Base-by-base conservation (phyloP, 2,797 vertebrate genomes). In the Champsocephalus esox region DNA sequence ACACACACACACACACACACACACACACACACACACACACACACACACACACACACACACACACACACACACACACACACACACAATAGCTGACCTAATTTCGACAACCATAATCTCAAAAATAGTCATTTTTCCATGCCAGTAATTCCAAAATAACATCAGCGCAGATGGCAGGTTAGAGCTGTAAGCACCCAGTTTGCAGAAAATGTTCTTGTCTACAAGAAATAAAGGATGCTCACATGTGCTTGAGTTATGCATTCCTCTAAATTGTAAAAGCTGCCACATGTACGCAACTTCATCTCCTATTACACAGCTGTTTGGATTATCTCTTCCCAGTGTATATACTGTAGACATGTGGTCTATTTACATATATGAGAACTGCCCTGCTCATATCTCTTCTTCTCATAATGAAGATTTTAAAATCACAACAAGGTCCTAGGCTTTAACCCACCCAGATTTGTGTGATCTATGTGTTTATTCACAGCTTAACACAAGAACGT, bases 351-450 rank as follows among this genome's bases (percentile, higher is more conserved):
- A 8, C 12, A 28, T 56, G 34, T 55, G 11, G 4, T 68, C 34
- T 74, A 43, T 81, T 77, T 73, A 85, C 54, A 50, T 51, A 1
- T 54, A 1, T 54, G 46, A 75, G 66, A 72, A 51, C 14, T 59
- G 44, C 38, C 50, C 32, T 55, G 3, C 38, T 57, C 48, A 41
- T 73, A 76, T 79, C 72, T 52, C 66, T 6, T n/a, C 45, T 75
- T 78, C 78, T 71, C 44, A 73, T 54, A 82, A 80, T 21, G 21
- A 21, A 21, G 21, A 56, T 71, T 49, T 79, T 41, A 70, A 79
- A 77, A 85, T 73, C 51, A 66, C 55, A 78, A 72, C 63, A 79
- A 62, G 70, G 57, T 59, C 43, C 41, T 60, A 17, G 3, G 1
- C n/a, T 64, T 3, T 66, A 50, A 73, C 44, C 44, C 32, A 17